Evolutionary conservation across 2,113 vertebrate genomes (phyloP).

Genomic region (Thinocorus orbignyianus): DNA sequence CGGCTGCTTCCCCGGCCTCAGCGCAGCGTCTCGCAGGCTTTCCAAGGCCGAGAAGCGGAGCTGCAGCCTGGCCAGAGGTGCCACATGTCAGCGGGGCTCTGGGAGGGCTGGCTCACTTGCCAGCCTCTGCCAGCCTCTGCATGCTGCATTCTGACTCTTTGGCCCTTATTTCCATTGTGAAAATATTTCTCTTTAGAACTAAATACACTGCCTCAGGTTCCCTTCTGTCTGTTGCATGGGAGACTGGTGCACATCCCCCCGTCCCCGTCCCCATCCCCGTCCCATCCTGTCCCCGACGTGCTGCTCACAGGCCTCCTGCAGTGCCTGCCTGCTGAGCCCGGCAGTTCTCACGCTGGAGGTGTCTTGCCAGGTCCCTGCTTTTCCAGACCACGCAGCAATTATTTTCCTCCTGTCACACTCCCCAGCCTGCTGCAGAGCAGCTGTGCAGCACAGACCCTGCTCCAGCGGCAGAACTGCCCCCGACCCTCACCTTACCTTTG

Average conservation of each 20-base stretch:
- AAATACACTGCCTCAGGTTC: not conserved
- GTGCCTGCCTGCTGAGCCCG: not conserved
- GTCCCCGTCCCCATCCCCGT: not conserved
- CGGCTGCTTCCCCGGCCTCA: not conserved
- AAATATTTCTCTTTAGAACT: not conserved
- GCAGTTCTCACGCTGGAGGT: not conserved
- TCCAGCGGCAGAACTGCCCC: rapidly evolving
- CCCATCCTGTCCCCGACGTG: too few species aligned
- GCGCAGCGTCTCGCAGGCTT: rapidly evolving
- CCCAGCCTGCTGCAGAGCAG: not conserved
- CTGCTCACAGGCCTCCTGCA: too few species aligned
- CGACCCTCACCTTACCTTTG: rapidly evolving
- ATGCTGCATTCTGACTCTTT: not conserved
- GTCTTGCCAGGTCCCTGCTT: not conserved
- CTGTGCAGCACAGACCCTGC: rapidly evolving
- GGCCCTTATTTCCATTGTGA: not conserved
- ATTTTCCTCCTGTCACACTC: not conserved
- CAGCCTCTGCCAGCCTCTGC: not conserved
- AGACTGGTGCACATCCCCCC: not conserved
- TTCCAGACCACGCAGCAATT: not conserved
- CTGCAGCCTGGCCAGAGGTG: not conserved
- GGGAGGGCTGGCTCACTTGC: not conserved
- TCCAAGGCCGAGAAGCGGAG: rapidly evolving
- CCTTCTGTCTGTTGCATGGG: not conserved
- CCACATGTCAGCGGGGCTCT: not conserved